phyloP scores from a whole-genome alignment of 2,797 vertebrate species.

The Acrossocheilus fasciatus region DNA sequence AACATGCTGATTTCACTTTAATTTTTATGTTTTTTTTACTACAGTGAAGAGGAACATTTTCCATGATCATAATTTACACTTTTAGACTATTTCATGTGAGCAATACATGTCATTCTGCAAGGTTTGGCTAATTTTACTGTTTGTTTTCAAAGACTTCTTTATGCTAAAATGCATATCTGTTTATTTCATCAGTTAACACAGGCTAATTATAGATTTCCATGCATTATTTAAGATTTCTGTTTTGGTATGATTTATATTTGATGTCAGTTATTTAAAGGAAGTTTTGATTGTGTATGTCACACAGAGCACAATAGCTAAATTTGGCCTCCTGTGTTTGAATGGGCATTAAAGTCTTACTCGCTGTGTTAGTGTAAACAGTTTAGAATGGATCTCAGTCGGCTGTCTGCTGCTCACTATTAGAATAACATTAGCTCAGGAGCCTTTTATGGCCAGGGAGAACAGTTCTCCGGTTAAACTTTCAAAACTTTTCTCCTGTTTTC shows the following conservation, averaged over 20 bases:
- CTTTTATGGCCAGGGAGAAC: slow-evolving; percentile 73
- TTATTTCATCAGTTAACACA: neutral
- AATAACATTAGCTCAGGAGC: slow-evolving; percentile 55
- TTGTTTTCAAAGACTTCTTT: neutral
- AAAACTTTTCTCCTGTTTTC: slow-evolving; percentile 2
- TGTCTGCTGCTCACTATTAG: slow-evolving; percentile 47
- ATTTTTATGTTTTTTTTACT: neutral
- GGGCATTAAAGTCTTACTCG: slow-evolving; percentile 69
- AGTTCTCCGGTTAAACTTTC: slow-evolving; percentile 50
- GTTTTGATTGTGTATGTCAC: neutral
- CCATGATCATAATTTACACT: neutral
- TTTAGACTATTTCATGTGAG: neutral
- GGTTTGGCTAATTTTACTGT: neutral
- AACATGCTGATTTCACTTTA: neutral
- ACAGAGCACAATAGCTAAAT: slow-evolving; percentile 2
- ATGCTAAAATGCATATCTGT: neutral
- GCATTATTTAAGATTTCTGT: neutral
- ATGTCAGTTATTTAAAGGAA: neutral
- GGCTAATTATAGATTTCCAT: neutral
- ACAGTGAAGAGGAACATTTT: neutral
- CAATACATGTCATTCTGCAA: neutral
- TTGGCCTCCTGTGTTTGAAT: slow-evolving; percentile 60
- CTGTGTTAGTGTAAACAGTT: slow-evolving; percentile 76
- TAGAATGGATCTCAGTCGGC: slow-evolving; percentile 61
- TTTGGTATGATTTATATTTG: neutral